Percentiles rank a stretch among this genome's conserved stretches.
Evolutionary conservation across 2,797 vertebrate genomes (phyloP).

Genomic region (Pantherophis vulpinus): DNA sequence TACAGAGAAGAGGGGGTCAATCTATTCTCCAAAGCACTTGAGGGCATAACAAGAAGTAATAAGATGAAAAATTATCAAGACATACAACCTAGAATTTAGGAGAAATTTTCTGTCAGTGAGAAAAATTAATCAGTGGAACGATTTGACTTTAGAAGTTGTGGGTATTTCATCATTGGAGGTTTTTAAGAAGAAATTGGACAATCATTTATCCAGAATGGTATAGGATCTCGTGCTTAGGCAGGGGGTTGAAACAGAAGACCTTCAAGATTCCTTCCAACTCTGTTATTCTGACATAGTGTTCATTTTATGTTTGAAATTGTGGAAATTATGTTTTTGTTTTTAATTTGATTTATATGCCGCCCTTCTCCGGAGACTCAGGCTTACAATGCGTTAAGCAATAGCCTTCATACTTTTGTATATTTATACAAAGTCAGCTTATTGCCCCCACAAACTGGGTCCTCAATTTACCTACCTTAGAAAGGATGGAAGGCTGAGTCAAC

Average conservation of each 20-base stretch:
- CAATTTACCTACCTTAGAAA: too few relatives aligned
- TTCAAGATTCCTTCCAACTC: not conserved
- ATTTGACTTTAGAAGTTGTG: not conserved
- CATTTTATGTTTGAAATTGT: not conserved
- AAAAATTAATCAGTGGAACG: not conserved
- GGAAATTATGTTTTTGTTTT: not conserved
- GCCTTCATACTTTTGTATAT: too few relatives aligned
- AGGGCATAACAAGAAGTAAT: not conserved
- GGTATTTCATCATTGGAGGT: not conserved
- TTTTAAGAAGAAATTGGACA: not conserved
- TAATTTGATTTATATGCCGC: too few relatives aligned
- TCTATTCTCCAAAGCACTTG: not conserved
- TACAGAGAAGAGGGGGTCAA: not conserved
- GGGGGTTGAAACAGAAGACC: not conserved
- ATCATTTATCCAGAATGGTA: not conserved
- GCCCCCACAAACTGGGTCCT: too few relatives aligned
- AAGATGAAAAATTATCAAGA: not conserved
- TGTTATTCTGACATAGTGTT: not conserved
- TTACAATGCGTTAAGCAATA: too few relatives aligned
- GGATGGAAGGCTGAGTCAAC: too few relatives aligned
- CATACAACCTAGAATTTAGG: not conserved
- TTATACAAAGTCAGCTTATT: too few relatives aligned
- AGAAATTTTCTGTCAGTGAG: not conserved
- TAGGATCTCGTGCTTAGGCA: not conserved
- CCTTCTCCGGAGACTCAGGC: too few relatives aligned